These are phyloP conservation scores for Actinia equina DNA, from an alignment of 64 coral and sea anemone genomes.

Conservation along the genomic window DNA sequence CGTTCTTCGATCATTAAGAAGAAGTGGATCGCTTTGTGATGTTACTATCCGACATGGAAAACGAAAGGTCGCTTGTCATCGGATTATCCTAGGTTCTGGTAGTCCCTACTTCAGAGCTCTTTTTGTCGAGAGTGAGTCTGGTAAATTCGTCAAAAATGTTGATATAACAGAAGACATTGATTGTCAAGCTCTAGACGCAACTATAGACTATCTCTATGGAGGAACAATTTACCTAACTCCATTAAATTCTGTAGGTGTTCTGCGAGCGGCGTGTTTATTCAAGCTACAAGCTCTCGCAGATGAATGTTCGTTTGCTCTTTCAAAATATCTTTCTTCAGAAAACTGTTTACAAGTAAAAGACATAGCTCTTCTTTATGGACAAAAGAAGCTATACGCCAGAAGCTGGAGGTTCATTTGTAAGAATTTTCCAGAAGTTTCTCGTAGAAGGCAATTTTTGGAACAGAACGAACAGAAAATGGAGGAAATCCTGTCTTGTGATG, in stretches of 20 bases:
- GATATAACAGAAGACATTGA: constrained; percentile 44
- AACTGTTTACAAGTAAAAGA: constrained; percentile 56
- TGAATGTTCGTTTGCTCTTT: constrained; percentile 65
- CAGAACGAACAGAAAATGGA: constrained; percentile 41
- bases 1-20: constrained; percentile 56
- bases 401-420: constrained; percentile 60
- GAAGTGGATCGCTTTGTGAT: constrained; percentile 58
- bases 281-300: constrained; percentile 61
- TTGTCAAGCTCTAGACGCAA: constrained; percentile 29
- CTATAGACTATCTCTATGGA: constrained; percentile 68
- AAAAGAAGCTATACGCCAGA: constrained; percentile 56
- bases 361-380: constrained; percentile 51
- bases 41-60: constrained; percentile 46
- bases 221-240: constrained; percentile 55
- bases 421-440: constrained; percentile 49
- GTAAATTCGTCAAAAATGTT: constrained; percentile 77
- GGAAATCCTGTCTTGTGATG: constrained; percentile 33
- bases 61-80: constrained; percentile 58
- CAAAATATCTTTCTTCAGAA: constrained; percentile 64
- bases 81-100: constrained; percentile 42
- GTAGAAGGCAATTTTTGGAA: constrained; percentile 58
- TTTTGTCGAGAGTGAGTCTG: constrained; percentile 70
- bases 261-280: constrained; percentile 54
- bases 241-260: constrained; percentile 60
- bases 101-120: constrained; percentile 79